Conservation (phyloP, 2,797 vertebrate species). For the Gadopsis marmoratus region DNA sequence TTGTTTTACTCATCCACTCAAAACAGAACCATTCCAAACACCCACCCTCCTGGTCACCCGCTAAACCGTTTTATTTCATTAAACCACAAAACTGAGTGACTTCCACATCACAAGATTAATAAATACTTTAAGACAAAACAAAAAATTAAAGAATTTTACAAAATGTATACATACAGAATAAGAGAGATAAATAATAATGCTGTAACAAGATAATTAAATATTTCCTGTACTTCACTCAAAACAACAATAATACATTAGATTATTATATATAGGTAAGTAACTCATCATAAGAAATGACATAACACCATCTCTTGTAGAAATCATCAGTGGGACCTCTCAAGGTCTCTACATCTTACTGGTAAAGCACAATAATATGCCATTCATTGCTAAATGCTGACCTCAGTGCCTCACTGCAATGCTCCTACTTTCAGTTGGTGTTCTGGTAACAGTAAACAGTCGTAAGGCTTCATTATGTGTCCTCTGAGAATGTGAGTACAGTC, state of each 20-base stretch:
- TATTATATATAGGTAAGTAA: neutral
- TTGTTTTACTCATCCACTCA: neutral
- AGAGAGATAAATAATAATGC: no score
- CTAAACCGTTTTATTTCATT: neutral
- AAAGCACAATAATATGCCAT: neutral
- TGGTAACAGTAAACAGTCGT: constrained; percentile 20
- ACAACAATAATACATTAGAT: neutral
- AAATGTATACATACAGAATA: neutral
- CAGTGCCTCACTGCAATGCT: constrained; percentile 6
- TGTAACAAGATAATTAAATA: neutral
- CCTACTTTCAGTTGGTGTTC: constrained; percentile 23
- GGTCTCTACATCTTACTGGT: no score
- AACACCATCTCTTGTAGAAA: neutral
- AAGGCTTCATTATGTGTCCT: constrained; percentile 23
- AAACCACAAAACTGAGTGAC: neutral
- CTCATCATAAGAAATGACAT: neutral
- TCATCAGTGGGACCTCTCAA: neutral
- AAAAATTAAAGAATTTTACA: no score
- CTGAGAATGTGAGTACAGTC: constrained; percentile 33
- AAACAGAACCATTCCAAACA: neutral
- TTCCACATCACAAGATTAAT: neutral
- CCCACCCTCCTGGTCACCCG: neutral
- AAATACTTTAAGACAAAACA: neutral
- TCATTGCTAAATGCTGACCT: constrained; percentile 9
- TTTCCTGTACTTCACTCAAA: neutral